Conservation (phyloP, 2,113 vertebrate genomes). For the Paratilapia polleni region DNA sequence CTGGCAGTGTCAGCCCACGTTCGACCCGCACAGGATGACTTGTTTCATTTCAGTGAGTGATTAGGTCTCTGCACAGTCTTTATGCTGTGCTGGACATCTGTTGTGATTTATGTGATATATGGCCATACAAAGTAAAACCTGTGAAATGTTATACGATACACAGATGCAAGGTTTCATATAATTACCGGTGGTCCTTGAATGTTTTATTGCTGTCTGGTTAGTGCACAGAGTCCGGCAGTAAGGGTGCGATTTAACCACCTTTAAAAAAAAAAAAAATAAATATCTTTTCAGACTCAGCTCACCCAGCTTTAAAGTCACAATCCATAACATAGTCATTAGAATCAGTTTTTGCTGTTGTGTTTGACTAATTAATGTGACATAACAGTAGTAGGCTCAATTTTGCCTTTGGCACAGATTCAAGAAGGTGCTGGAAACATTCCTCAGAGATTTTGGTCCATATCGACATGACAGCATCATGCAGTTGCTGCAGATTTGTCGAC, state of each 20-base stretch:
- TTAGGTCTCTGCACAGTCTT: constrained; percentile 3
- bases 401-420: neutral
- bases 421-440: neutral
- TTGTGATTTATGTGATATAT: constrained; percentile 3
- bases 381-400: too few species aligned
- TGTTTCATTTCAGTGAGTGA: constrained; percentile 21
- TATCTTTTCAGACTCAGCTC: neutral
- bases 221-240: neutral
- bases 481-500: neutral
- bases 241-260: neutral
- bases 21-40: constrained; percentile 41
- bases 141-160: neutral
- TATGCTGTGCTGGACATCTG: constrained; percentile 54
- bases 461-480: neutral
- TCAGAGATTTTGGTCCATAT: too few species aligned
- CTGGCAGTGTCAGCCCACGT: constrained; percentile 9
- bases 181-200: neutral
- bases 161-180: neutral
- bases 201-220: neutral
- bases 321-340: neutral
- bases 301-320: neutral
- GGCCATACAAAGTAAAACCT: neutral
- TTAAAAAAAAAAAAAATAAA: neutral
- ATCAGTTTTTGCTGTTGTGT: neutral
- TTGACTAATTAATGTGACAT: neutral